phyloP scores from a whole-genome alignment of 37 sponge, comb jelly and placozoan species.

The Geodia barretti region DNA sequence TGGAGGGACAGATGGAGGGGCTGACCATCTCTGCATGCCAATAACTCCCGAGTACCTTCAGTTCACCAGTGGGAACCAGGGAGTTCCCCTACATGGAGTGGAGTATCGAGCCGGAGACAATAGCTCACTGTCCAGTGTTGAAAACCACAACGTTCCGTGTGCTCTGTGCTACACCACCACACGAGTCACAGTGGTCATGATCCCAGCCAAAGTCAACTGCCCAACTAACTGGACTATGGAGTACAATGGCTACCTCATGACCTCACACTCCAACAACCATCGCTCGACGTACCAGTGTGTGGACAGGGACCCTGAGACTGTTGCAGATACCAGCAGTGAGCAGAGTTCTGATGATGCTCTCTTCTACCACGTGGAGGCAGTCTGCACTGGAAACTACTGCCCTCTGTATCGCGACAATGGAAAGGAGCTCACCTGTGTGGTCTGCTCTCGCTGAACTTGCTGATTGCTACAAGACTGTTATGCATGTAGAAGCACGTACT shows the following conservation, averaged over 20 bases:
- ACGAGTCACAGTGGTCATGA: slow-evolving; percentile 16
- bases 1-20: background rate
- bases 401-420: slow-evolving; percentile 33
- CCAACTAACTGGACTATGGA: slow-evolving; percentile 46
- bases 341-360: slow-evolving; percentile 19
- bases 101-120: background rate
- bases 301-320: slow-evolving; percentile 25
- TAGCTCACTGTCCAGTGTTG: background rate
- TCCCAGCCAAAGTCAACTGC: slow-evolving; percentile 39
- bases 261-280: background rate
- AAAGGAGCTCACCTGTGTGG: slow-evolving; percentile 57
- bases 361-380: slow-evolving; percentile 32
- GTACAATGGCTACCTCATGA: slow-evolving; percentile 55
- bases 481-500: background rate
- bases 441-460: slow-evolving; percentile 13
- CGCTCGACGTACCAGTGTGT: slow-evolving; percentile 43
- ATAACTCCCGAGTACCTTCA: background rate
- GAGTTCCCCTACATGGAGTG: background rate
- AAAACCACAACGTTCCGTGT: slow-evolving; percentile 38
- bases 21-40: slow-evolving; percentile 17
- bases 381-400: slow-evolving; percentile 37
- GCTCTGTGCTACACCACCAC: slow-evolving; percentile 37
- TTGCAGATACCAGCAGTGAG: slow-evolving; percentile 4
- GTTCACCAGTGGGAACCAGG: background rate
- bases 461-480: background rate